Evolutionary conservation across 2,113 vertebrate species (phyloP).

Genomic region (Pituophis catenifer): DNA sequence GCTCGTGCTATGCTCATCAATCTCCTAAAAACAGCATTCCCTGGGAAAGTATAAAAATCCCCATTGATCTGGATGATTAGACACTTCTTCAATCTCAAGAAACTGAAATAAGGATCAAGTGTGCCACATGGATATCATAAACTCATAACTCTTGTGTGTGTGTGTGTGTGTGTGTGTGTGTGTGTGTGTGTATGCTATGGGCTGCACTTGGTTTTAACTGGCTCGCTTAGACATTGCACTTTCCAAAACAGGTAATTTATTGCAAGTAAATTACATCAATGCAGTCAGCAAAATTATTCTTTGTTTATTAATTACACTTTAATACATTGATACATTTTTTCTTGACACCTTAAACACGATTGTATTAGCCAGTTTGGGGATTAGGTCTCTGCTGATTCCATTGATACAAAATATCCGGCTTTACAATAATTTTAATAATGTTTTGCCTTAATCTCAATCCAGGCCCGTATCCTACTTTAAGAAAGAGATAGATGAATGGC

Average conservation of each 20-base stretch:
- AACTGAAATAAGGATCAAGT: not conserved
- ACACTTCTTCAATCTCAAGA: not conserved
- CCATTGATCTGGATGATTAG: not conserved
- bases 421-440: not conserved
- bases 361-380: not conserved
- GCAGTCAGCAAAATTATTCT: not conserved
- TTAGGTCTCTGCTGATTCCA: not conserved
- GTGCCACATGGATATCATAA: not conserved
- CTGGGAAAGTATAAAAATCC: not conserved
- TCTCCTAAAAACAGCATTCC: not conserved
- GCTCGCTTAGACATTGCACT: not conserved
- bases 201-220: not conserved
- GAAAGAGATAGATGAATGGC: not conserved
- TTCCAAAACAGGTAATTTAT: not conserved
- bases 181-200: not conserved
- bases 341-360: not conserved
- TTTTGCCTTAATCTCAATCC: not conserved
- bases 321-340: not conserved
- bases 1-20: not conserved
- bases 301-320: not conserved
- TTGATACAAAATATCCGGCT: not conserved
- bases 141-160: not conserved
- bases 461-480: not conserved
- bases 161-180: not conserved
- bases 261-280: not conserved